These are phyloP conservation scores for Saccostrea cuccullata DNA, from an alignment of 1,140 invertebrate species.

Conservation along the genomic window DNA sequence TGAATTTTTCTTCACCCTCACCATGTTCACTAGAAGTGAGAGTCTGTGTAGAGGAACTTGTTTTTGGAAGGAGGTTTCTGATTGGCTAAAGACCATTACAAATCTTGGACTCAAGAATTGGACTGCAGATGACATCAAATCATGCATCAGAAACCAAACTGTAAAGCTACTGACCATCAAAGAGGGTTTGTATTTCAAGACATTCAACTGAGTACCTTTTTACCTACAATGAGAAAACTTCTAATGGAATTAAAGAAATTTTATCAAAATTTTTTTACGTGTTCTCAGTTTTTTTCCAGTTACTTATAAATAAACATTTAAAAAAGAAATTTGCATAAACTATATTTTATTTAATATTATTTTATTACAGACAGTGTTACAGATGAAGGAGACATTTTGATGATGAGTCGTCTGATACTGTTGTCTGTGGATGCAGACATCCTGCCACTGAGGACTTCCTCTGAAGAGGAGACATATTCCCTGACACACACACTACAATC, in stretches of 20 bases:
- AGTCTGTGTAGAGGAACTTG: conserved; percentile 69
- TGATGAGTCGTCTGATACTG: conserved; percentile 44
- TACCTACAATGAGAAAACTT: too few species aligned
- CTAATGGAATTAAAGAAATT: too few species aligned
- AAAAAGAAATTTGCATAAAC: too few species aligned
- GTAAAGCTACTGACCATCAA: conserved; percentile 41
- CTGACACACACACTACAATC: conserved; percentile 40
- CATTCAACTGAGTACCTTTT: background rate
- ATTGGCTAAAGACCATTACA: conserved; percentile 57
- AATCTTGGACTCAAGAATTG: conserved; percentile 30
- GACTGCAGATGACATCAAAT: conserved; percentile 27
- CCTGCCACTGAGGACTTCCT: background rate
- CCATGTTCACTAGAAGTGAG: conserved; percentile 63
- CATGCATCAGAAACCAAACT: conserved; percentile 32
- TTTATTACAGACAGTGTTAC: conserved; percentile 37
- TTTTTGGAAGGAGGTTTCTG: conserved; percentile 64
- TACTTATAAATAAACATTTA: too few species aligned
- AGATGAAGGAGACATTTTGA: conserved; percentile 31
- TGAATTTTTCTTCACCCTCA: conserved; percentile 62
- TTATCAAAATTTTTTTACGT: too few species aligned
- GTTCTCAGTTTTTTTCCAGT: too few species aligned
- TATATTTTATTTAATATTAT: background rate
- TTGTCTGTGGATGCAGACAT: conserved; percentile 53
- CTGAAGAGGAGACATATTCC: background rate
- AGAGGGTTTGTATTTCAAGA: conserved; percentile 43